Base-by-base conservation (phyloP, 1,140 invertebrate species). In the Drosophila truncata region DNA sequence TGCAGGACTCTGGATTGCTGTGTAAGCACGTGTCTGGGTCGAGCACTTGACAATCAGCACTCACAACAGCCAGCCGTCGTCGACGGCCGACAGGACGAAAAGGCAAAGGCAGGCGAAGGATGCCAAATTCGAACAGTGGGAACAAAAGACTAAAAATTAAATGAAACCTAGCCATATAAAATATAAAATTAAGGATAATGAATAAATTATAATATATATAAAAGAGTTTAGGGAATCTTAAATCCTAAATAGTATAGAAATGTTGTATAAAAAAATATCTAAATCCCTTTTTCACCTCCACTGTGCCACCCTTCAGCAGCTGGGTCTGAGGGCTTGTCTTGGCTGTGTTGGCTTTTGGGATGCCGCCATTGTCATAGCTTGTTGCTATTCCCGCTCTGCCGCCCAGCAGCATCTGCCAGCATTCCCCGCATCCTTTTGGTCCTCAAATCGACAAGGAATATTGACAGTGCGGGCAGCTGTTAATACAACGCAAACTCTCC, bases 1-100 rank as follows among this genome's bases (percentile, higher is more conserved):
- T 50, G 37, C 49, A 50, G 44, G 60, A 63, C 70, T 60, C 50
- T 63, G 60, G 67, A 54, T 60, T 63, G 66, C 83, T 80, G 49
- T 87, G 84, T 84, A 84, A 88, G 80, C 84, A 83, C 69, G 84
- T 83, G 84, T 88, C 77, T 84, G 78, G 86, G 72, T 49, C 67
- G 61, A 78, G 82, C 84, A 84, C 84, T 87, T 84, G 84, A 84
- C 84, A 87, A 87, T 88, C 84, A 87, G 67, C 83, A 80, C 77
- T 88, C 84, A 83, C 82, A 87, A 88, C 77, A 88, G 83, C 27
- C 54, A 59, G 31, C 50, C 39, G 46, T 25, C 57, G 58, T 25
- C 57, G 58, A 70, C 55, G 46, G 39, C 4, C 64, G 71, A 60
- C 49, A 59, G 44, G 37, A 52, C 57, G n/a, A 67, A 70, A 78